Base-by-base conservation (phyloP, 2,888 invertebrate species). In the Brachyptera risi region DNA sequence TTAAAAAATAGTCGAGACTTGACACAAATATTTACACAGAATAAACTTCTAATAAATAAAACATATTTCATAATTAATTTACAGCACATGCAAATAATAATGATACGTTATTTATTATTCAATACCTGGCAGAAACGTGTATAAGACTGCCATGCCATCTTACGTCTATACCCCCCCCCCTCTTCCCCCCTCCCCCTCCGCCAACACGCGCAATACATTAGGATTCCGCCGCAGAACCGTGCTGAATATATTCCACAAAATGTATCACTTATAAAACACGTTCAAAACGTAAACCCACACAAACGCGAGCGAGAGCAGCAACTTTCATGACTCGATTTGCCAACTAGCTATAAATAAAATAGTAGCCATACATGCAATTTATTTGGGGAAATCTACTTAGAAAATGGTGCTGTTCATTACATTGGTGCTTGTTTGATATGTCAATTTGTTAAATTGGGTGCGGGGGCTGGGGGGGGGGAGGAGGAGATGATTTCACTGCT, bases 201-300 rank as follows among this genome's bases (percentile, higher is more conserved):
- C 47, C 56, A 31, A n/a, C n/a, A n/a, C n/a, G n/a, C n/a, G 47
- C 50, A 54, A 63, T 63, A 63, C 60, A 63, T 63, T 63, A 63
- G 58, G 54, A 51, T 63, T 63, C 60, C 60, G 51, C 58, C 57
- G 40, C 57, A 61, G 49, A 59, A 21, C 2, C 42, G 42, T 42
- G 21, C 42, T 21, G 42, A 21, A 42, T 42, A 42, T 42, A 42
- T 42, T 9, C 42, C 42, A 42, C 24, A 5, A 47, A 23, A 47
- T 47, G 24, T 47, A 47, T 21, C 47, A 47, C 47, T 47, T 47
- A 21, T 47, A 47, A 47, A 47, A 47, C 47, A 47, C 24, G 47
- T 21, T 42, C 42, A 42, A 42, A 42, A 42, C 42, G 42, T 42
- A 42, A 42, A 42, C 21, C 51, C 51, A 51, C 51, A 31, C 27